phyloP scores from a whole-genome alignment of 2,797 vertebrate genomes.

The Lagocephalus sceleratus region DNA sequence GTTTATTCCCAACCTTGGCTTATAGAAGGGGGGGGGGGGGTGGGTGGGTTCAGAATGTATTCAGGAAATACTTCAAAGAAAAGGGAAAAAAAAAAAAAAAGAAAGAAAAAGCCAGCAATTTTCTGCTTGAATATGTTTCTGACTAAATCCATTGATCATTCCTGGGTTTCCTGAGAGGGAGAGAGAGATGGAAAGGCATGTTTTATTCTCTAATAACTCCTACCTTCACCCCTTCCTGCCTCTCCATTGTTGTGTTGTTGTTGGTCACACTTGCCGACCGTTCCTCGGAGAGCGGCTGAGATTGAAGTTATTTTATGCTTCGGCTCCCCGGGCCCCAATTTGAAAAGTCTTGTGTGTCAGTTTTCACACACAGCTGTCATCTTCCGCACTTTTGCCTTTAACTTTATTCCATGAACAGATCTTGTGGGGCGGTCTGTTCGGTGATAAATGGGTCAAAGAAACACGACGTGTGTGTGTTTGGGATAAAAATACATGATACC shows the following conservation, averaged over 20 bases:
- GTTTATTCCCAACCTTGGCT: conserved; percentile 79
- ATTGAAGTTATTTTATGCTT: conserved; percentile 99
- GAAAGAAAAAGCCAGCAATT: conserved; percentile 92
- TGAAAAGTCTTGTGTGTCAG: conserved; percentile 97
- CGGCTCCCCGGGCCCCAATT: conserved; percentile 95
- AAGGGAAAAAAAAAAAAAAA: conserved; percentile 43
- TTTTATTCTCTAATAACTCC: conserved; percentile 99
- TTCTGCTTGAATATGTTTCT: conserved; percentile 99
- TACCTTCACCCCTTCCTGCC: conserved; percentile 91
- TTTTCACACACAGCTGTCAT: conserved; percentile 98
- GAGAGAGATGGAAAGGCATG: conserved; percentile 88
- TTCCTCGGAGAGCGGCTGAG: conserved; percentile 92
- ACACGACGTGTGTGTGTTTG: conserved; percentile 47
- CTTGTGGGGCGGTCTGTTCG: conserved; percentile 66
- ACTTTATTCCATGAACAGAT: conserved; percentile 58
- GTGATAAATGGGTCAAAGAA: conserved; percentile 70
- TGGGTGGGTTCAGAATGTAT: conserved; percentile 54
- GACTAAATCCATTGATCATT: conserved; percentile 99
- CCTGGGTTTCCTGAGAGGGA: conserved; percentile 93
- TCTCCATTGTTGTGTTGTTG: conserved; percentile 91
- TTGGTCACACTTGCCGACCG: conserved; percentile 89
- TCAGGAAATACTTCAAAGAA: conserved; percentile 91
- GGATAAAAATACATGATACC: conserved; percentile 22
- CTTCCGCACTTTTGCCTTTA: conserved; percentile 78
- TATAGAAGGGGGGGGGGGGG: conserved; percentile 61